Evolutionary conservation across 2,113 vertebrate species (phyloP).

Genomic region (Meriones unguiculatus): DNA sequence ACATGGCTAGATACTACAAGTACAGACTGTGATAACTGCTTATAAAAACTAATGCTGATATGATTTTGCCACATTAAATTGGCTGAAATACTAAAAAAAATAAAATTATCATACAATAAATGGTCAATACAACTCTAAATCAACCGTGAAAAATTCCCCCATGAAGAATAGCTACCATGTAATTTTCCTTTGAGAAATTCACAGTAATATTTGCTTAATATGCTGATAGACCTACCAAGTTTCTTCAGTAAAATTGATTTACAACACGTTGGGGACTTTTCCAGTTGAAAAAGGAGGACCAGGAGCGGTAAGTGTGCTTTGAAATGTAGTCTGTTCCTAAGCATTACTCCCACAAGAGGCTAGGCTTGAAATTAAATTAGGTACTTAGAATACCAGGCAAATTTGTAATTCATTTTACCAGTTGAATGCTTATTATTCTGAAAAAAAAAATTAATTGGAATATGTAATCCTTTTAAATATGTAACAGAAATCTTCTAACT

Average conservation of each 20-base stretch:
- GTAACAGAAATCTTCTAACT: background rate
- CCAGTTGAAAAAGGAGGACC: background rate
- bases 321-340: conserved; percentile 15
- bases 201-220: conserved; percentile 46
- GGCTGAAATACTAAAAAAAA: background rate
- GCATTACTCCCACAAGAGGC: background rate
- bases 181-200: conserved; percentile 51
- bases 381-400: conserved; percentile 17
- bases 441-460: conserved; percentile 45
- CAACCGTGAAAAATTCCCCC: background rate
- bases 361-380: conserved; percentile 55
- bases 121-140: background rate
- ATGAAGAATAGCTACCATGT: background rate
- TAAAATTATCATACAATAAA: background rate
- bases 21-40: background rate
- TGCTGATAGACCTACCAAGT: conserved; percentile 28
- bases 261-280: conserved; percentile 26
- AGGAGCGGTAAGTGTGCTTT: background rate
- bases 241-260: conserved; percentile 61
- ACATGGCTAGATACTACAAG: background rate
- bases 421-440: background rate
- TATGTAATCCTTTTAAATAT: conserved; percentile 33
- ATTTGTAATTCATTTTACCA: conserved; percentile 15
- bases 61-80: background rate
- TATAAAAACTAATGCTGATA: background rate